phyloP scores from a whole-genome alignment of 2,888 invertebrate species.

The Rhyacophila evoluta region DNA sequence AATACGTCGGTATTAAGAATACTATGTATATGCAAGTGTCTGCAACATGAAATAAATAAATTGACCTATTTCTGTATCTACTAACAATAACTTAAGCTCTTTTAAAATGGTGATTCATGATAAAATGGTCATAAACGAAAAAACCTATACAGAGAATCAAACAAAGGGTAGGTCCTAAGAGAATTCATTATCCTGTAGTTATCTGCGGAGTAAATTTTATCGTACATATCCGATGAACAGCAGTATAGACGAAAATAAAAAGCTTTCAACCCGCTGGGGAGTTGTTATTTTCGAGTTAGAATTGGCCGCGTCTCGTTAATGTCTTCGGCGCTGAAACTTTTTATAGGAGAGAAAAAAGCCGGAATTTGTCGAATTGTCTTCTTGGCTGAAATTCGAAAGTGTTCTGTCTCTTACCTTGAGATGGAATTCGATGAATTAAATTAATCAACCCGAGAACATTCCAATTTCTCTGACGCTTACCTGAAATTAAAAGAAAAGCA shows the following conservation, averaged over 20 bases:
- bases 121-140: not conserved
- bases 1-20: too few relatives aligned
- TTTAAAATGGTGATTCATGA: too few relatives aligned
- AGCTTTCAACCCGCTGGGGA: conserved; percentile 12
- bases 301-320: conserved; percentile 17
- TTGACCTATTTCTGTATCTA: too few relatives aligned
- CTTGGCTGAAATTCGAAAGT: not conserved
- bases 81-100: too few relatives aligned
- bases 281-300: conserved; percentile 19
- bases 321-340: conserved; percentile 19
- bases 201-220: not conserved
- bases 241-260: conserved; percentile 23
- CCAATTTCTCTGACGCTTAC: not conserved
- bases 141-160: not conserved
- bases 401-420: not conserved
- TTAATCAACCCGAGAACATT: not conserved
- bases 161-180: not conserved
- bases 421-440: not conserved
- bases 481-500: not conserved
- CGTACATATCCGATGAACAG: conserved; percentile 6
- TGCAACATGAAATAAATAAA: too few relatives aligned
- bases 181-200: conserved; percentile 2
- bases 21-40: too few relatives aligned
- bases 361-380: not conserved
- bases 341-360: not conserved